Base-by-base conservation (phyloP, 2,797 vertebrate genomes). In the Streptopelia turtur region DNA sequence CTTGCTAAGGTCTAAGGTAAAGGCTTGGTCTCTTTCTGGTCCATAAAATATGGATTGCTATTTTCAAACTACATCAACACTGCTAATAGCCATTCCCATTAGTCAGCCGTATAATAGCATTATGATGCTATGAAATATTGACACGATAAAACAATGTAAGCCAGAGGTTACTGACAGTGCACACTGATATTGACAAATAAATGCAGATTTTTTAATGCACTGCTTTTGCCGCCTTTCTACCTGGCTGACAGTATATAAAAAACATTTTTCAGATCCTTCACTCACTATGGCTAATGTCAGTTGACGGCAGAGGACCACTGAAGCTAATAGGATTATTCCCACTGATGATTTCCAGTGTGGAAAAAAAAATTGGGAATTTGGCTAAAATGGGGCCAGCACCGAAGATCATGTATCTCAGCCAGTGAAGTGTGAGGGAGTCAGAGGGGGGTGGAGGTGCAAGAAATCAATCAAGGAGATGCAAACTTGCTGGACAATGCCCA, bases 61-160 rank as follows among this genome's bases (percentile, higher is more conserved):
- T 98, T 98, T 98, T 98, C 98, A 97, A 98, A 98, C 98, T 97
- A 97, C 98, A 98, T 98, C 97, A 97, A 95, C 91, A 97, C 95
- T 97, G 95, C 98, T 98, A 98, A 98, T 98, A 98, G 98, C 93
- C 83, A 97, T 98, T 98, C 98, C 98, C 98, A 98, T 98, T 98
- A 99, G 98, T 98, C 97, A 96, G 95, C 97, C 90, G 93, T 97
- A 98, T 97, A 97, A 97, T 97, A 97, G 97, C 97, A 98, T 97
- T 97, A 97, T 97, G 96, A 97, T 98, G 95, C 97, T 98, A 98
- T 98, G 97, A 99, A 99, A 99, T 99, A 99, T 98, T 98, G 98
- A 99, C 98, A 98, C 96, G 97, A 98, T 98, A 96, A 97, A 97
- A 95, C 91, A 97, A 93, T 89, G 86, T 91, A 97, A 96, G 97